Evolutionary conservation across 2,113 vertebrate genomes (phyloP), one percentile per base, ranked within the genome.

Genomic region (Phodopus roborovskii): DNA sequence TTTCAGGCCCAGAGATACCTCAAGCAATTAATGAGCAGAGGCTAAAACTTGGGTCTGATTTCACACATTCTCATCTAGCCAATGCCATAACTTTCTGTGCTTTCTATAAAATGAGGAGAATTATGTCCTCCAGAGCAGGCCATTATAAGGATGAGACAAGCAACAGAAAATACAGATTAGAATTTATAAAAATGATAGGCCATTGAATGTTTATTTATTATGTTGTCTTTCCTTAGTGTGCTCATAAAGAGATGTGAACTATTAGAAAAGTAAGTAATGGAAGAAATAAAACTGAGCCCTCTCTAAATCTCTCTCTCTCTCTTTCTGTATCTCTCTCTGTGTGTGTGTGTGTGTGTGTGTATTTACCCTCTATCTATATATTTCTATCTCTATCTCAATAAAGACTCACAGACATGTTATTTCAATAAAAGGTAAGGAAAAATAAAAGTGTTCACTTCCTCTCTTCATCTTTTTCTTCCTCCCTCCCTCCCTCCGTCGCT

Each of bases 191-290:
- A 56, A 39, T 24, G 2, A 11, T 36, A 15, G 20, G 6, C 60
- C 48, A 82, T 73, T 87, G n/a, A 36, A 74, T 71, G 19, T 26
- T 48, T 56, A 50, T 89, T 78, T 92, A n/a, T 42, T 92, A 66
- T 42, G 24, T 20, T 6, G 3, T 24, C 33, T 2, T 71, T 33
- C 3, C 48, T 28, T 28, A 13, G 36, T 0, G 20, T 39, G 26
- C 74, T 48, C n/a, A 42, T 85, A 56, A 92, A 60, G 19, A 53
- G 62, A 39, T 48, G 17, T 53, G 24, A 11, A 28, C 48, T 48
- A 8, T 7, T 42, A 64, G 24, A 84, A 26, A 66, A 39, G 33
- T 53, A 45, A 60, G n/a, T 26, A 60, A 60, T 60, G 36, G 56
- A 60, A 19, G 53, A 12, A 26, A 5, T 0, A 74, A 77, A 68